Evolutionary conservation across 2,797 vertebrate species (phyloP).

Genomic region (Mycteria americana): DNA sequence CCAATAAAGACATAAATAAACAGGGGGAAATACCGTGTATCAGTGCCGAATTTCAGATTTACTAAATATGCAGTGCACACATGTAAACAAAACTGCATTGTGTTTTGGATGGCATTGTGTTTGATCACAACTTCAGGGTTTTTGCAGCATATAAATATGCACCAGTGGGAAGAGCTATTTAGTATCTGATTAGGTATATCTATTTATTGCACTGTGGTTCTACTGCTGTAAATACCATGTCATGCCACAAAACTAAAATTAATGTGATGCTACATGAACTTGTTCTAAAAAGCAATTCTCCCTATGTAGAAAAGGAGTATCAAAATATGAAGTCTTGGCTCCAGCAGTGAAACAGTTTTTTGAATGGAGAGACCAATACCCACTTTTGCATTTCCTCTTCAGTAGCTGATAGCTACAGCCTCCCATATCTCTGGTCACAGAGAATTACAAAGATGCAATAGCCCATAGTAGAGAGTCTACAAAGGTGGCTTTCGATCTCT

Average conservation of each 20-base stretch:
- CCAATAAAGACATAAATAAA: background rate
- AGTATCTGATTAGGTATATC: background rate
- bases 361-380: background rate
- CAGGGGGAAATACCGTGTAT: background rate
- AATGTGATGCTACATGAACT: background rate
- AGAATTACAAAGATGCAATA: background rate
- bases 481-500: background rate
- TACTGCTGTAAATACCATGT: background rate
- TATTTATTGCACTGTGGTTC: background rate
- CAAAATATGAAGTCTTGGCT: background rate
- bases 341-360: background rate
- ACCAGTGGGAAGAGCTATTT: background rate
- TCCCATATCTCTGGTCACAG: background rate
- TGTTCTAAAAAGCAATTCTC: background rate
- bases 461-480: background rate
- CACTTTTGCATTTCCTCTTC: background rate
- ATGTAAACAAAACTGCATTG: background rate
- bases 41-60: background rate
- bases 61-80: background rate
- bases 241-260: background rate
- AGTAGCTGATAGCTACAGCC: background rate
- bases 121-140: background rate
- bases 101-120: background rate
- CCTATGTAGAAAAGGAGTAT: background rate
- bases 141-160: background rate